Evolutionary conservation across 2,888 invertebrate species (phyloP).

Genomic region (Diaphora mendica): DNA sequence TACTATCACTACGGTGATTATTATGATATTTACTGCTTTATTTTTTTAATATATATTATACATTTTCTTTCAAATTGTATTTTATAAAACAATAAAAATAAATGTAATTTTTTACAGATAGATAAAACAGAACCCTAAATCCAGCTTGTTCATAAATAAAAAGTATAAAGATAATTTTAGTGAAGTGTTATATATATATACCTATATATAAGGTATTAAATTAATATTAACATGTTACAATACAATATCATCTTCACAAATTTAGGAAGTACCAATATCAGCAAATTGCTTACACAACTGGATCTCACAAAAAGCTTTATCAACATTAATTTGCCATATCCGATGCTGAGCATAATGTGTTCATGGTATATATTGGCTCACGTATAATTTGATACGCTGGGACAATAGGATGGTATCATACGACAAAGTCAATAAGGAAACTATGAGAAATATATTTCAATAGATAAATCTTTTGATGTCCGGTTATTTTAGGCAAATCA

Average conservation of each 20-base stretch:
- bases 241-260: conserved; percentile 2
- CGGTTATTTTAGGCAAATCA: not conserved
- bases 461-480: conserved; percentile 12
- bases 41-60: too few relatives aligned
- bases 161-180: not conserved
- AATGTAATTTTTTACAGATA: too few relatives aligned
- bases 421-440: conserved; percentile 16
- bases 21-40: too few relatives aligned
- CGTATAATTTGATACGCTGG: conserved; percentile 21
- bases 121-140: not conserved
- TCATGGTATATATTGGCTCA: conserved; percentile 14
- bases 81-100: too few relatives aligned
- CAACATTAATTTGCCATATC: conserved; percentile 25
- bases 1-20: too few relatives aligned
- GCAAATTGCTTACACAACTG: conserved; percentile 22
- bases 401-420: conserved; percentile 15
- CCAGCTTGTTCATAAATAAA: not conserved
- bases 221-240: conserved; percentile 3
- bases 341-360: conserved; percentile 18
- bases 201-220: not conserved
- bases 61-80: too few relatives aligned
- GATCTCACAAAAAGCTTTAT: conserved; percentile 19
- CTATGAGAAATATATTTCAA: conserved; percentile 19
- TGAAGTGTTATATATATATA: too few relatives aligned
- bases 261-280: conserved; percentile 11